Conservation (phyloP, 2,888 invertebrate genomes). For the Agrotis clavis region DNA sequence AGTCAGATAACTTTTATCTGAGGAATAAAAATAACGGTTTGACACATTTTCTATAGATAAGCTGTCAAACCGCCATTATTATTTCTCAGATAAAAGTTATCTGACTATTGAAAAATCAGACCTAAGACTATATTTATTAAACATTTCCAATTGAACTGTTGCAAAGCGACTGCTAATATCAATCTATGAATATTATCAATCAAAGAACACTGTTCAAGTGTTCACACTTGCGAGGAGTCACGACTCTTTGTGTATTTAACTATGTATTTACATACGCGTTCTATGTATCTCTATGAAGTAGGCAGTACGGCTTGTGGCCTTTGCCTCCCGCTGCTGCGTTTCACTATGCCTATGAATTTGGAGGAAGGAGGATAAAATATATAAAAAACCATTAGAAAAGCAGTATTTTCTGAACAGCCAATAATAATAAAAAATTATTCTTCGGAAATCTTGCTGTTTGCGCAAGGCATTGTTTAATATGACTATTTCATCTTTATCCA, state of each 20-base stretch:
- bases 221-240: constrained; percentile 50
- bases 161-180: constrained; percentile 2
- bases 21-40: no score
- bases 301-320: constrained; percentile 71
- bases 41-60: no score
- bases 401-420: background rate
- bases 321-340: constrained; percentile 72
- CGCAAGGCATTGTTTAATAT: no score
- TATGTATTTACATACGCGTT: constrained; percentile 71
- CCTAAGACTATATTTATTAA: no score
- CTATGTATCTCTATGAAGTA: constrained; percentile 68
- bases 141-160: background rate
- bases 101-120: no score
- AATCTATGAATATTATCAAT: constrained; percentile 33
- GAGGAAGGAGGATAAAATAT: constrained; percentile 11
- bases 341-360: constrained; percentile 36
- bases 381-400: background rate
- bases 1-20: no score
- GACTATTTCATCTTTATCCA: no score
- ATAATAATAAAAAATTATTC: no score
- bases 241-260: constrained; percentile 68
- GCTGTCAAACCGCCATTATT: no score
- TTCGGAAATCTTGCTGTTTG: no score
- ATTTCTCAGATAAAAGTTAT: no score
- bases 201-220: constrained; percentile 12